Base-by-base conservation (phyloP, 2,797 vertebrate genomes). In the Falco peregrinus region DNA sequence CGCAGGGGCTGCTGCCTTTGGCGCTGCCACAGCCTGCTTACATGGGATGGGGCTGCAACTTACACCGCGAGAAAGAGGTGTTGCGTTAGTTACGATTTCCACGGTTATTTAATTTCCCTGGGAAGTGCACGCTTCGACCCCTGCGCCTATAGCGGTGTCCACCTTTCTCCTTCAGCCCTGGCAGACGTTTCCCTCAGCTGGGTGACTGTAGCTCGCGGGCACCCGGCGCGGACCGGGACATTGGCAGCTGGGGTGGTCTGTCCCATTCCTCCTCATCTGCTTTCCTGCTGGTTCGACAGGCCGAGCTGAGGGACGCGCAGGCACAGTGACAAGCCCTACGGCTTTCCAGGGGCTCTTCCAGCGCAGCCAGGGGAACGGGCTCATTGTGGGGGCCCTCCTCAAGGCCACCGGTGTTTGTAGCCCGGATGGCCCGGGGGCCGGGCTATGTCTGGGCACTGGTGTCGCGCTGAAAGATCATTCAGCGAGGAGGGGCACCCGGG, bases 291-390 rank as follows among this genome's bases (percentile, higher is more conserved):
- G 28, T 35, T 13, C 28, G 22, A 16, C 16, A 22, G 13, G 12
- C 45, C 11, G 19, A 68, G 75, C 51, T 43, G 56, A 41, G 0
- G 0, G 43, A 8, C 28, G 25, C 6, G 4, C 63, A 16, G 67
- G 20, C 37, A 47, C 18, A 16, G 29, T 2, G 22, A 25, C 28
- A 70, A 59, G 22, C 51, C 22, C 33, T 19, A 2, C 4, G 19
- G 33, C 53, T 61, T 71, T 50, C 48, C 60, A 19, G 8, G 22
- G 24, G 16, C 80, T 76, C n/a, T 51, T 54, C 13, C 50, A 22
- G 24, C 56, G 20, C 16, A n/a, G 47, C 0, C 9, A 37, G 41
- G 41, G 0, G 0, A n/a, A 24, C 0, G 7, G 16, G 33, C 22
- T 43, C 8, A 22, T 16, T 13, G 7, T 25, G 25, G 48, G 24